A percentile compares a stretch with the other conserved stretches of the same genome.
Conservation (phyloP, 2,888 invertebrate species). For the Tricholauxania praeusta region DNA sequence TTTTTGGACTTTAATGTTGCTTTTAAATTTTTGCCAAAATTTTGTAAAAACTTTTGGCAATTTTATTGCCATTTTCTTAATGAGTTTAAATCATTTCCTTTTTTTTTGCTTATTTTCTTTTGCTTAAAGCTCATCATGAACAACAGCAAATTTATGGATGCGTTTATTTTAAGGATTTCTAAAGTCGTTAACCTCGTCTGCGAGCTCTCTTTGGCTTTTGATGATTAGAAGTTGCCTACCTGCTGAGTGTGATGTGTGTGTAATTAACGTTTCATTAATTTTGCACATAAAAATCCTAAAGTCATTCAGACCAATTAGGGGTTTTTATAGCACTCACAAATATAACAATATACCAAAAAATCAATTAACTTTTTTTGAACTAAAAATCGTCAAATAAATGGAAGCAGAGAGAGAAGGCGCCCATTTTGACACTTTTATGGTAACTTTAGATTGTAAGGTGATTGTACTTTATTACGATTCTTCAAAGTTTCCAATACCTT, state of each 20-base stretch:
- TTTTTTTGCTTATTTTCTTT: not conserved
- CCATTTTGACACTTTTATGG: too few species aligned
- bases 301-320: not conserved
- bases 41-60: not conserved
- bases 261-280: slow-evolving; percentile 8
- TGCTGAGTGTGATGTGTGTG: slow-evolving; percentile 7
- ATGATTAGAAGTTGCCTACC: slow-evolving; percentile 1
- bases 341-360: too few species aligned
- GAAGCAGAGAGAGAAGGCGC: too few species aligned
- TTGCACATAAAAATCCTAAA: not conserved
- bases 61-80: not conserved
- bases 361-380: too few species aligned
- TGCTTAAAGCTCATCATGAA: slow-evolving; percentile 2
- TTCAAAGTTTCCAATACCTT: too few species aligned
- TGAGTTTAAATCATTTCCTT: not conserved
- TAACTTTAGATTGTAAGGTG: too few species aligned
- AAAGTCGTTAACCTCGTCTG: slow-evolving; percentile 21
- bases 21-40: too few species aligned
- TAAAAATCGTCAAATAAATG: too few species aligned
- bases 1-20: too few species aligned
- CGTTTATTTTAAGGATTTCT: slow-evolving; percentile 18
- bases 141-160: slow-evolving; percentile 6
- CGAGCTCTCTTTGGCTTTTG: not conserved
- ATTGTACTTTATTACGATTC: too few species aligned
- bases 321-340: too few species aligned